These are phyloP conservation scores for Diplodus sargus DNA, from an alignment of 2,797 vertebrate species.

Conservation along the genomic window DNA sequence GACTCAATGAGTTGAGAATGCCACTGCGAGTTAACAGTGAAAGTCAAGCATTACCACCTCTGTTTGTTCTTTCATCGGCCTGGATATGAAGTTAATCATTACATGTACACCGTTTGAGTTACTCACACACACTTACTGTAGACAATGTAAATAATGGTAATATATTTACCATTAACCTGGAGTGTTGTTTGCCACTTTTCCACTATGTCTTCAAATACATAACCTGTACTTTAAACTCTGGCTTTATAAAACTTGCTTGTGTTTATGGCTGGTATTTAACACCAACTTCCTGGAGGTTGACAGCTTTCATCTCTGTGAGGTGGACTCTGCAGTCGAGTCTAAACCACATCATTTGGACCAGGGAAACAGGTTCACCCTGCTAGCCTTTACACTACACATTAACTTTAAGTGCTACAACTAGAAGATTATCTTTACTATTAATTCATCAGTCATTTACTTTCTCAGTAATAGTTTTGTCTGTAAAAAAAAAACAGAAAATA, in stretches of 20 bases:
- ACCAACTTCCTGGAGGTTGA: not conserved
- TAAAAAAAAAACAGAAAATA: not conserved
- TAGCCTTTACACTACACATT: not conserved
- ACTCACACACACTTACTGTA: not conserved
- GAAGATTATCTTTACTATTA: not conserved
- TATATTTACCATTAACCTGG: not conserved
- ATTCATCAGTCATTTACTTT: not conserved
- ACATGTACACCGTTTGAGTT: not conserved
- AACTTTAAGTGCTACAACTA: not conserved
- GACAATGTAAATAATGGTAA: not conserved
- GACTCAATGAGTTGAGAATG: not conserved
- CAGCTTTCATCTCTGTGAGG: not conserved
- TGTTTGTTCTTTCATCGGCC: slow-evolving; percentile 37
- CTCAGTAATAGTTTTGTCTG: not conserved
- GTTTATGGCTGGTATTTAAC: not conserved
- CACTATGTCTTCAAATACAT: not conserved
- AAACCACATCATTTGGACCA: slow-evolving; percentile 1
- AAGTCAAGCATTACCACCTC: not conserved
- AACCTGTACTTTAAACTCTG: not conserved
- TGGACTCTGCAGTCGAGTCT: not conserved
- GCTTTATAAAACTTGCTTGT: not conserved
- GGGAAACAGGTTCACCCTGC: not conserved
- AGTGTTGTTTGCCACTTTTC: not conserved
- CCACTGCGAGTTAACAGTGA: not conserved
- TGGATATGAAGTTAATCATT: slow-evolving; percentile 42